Evolutionary conservation across 2,113 vertebrate species (phyloP), one percentile per base, ranked within the genome.

Genomic region (Brachyistius frenatus): DNA sequence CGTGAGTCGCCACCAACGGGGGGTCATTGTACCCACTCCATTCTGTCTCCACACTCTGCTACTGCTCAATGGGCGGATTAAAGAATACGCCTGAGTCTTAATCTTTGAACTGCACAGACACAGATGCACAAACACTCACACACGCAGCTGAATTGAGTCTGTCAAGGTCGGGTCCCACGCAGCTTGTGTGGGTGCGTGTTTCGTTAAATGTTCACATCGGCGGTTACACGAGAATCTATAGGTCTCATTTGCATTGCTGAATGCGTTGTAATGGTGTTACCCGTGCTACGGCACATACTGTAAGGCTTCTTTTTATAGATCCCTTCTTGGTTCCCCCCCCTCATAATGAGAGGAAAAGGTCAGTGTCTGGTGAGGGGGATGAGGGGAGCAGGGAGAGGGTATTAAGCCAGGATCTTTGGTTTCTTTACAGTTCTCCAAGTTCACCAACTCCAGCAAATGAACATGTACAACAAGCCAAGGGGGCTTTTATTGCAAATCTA

Each of bases 401-500:
- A 95, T 96, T 96, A 96, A 96, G 94, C 90, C 90, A 87, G 93
- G 94, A 94, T 95, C 95, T 94, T 94, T 90, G 87, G 95, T 95
- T 96, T 94, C 95, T 95, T 96, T 95, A 96, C 96, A 96, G 94
- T 96, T 96, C 95, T 96, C 91, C 91, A 96, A 96, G 96, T 96
- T 97, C 95, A 95, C 95, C 96, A 95, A 95, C 95, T 96, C 94
- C 92, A 95, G 95, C 75, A 85, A 97, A 97, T 96, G 96, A 96
- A 96, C 95, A 94, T 96, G 96, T 96, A 96, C 96, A 96, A 96
- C 96, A 96, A 97, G 97, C 97, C 96, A 94, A 95, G 96, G 97
- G 96, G 95, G 94, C 95, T 96, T 98, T 97, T 96, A 96, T 95
- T 96, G 96, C 96, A 97, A 96, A 97, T 97, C 96, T 97, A 97